A percentile compares a stretch with the other conserved stretches of the same genome.
These are phyloP conservation scores for Pachycephala philippinensis DNA, from an alignment of 2,113 vertebrate genomes.

Conservation along the genomic window DNA sequence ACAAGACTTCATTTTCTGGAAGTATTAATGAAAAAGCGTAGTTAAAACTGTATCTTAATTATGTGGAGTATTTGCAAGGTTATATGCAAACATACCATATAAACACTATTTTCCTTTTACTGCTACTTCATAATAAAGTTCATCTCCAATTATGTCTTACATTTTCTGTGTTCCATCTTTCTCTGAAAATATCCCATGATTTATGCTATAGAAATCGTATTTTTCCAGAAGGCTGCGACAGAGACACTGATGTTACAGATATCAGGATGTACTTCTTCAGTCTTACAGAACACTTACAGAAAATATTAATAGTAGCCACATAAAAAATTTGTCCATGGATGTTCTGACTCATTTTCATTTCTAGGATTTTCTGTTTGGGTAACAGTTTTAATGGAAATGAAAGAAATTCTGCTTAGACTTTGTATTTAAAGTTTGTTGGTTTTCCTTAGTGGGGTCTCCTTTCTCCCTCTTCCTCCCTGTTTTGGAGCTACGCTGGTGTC, in stretches of 20 bases:
- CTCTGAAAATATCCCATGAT: neutral
- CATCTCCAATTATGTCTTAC: neutral
- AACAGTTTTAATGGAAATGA: neutral
- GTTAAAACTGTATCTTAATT: neutral
- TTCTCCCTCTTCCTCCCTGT: neutral
- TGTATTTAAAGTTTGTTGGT: neutral
- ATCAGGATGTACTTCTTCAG: neutral
- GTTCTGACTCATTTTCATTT: neutral
- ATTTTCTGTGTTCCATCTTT: neutral
- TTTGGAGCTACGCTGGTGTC: neutral
- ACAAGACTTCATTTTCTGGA: neutral
- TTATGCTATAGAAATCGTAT: neutral
- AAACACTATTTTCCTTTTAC: neutral
- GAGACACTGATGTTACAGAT: neutral
- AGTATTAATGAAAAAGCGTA: neutral
- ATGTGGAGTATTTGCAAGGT: neutral
- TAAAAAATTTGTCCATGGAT: neutral
- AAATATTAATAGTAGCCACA: neutral
- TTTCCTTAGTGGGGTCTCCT: neutral
- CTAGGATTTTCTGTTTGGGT: neutral
- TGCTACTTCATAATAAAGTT: neutral
- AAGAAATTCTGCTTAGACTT: neutral
- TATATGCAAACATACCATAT: neutral
- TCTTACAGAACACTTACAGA: neutral
- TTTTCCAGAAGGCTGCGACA: neutral